Evolutionary conservation across 2,113 vertebrate species (phyloP).

Genomic region (Cyanistes caeruleus): DNA sequence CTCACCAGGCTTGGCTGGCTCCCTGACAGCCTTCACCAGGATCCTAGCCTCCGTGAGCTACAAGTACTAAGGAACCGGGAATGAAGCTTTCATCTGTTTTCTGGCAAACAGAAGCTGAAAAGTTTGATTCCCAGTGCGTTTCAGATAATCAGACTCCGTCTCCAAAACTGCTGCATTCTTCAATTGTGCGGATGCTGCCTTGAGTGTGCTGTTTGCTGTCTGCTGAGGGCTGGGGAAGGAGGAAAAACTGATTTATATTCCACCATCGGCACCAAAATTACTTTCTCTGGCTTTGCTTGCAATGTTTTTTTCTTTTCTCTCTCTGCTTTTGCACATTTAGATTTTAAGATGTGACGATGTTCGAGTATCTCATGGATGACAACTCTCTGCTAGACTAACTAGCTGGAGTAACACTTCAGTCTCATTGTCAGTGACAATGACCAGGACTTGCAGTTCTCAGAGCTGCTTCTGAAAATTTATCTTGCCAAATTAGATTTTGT

Average conservation of each 20-base stretch:
- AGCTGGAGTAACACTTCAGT: background rate
- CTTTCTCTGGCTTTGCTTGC: background rate
- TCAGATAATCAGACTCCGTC: background rate
- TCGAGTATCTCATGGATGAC: background rate
- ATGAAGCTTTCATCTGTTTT: background rate
- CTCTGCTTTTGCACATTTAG: background rate
- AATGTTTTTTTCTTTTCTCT: background rate
- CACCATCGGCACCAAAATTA: background rate
- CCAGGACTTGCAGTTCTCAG: background rate
- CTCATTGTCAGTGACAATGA: background rate
- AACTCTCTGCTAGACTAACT: background rate
- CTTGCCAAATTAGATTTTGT: background rate
- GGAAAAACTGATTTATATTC: background rate
- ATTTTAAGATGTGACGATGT: background rate
- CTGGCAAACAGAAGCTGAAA: background rate
- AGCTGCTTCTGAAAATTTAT: background rate
- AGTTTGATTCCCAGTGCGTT: background rate
- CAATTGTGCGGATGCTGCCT: background rate
- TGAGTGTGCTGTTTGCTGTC: background rate
- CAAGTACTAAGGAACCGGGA: background rate
- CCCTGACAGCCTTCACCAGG: rapidly evolving
- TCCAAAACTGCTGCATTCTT: background rate
- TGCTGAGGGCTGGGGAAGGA: background rate
- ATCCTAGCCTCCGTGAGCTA: background rate
- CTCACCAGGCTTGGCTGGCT: rapidly evolving